These are phyloP conservation scores for Passer montanus DNA, from an alignment of 2,113 vertebrate species.

Conservation along the genomic window DNA sequence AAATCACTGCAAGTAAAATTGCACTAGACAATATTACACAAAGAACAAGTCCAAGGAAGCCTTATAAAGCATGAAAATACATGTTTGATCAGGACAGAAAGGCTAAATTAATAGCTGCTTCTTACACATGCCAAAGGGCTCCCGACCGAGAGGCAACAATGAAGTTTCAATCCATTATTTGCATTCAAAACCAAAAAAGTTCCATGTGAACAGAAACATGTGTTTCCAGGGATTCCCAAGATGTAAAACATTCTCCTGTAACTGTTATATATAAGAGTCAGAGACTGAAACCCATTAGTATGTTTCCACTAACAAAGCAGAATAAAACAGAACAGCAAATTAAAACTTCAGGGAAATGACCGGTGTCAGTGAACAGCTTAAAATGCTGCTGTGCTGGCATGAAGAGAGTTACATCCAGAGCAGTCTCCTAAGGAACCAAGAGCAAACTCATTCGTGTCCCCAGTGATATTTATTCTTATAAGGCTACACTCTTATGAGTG, in stretches of 20 bases:
- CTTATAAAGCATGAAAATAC: conserved; percentile 51
- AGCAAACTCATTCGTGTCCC: neutral
- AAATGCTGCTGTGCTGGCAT: neutral
- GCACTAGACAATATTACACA: neutral
- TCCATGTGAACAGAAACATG: conserved; percentile 42
- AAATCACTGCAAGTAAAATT: neutral
- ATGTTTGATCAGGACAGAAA: conserved; percentile 37
- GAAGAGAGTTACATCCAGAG: neutral
- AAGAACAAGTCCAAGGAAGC: neutral
- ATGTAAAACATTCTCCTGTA: conserved; percentile 48
- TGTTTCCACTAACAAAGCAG: conserved; percentile 42
- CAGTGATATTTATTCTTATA: neutral
- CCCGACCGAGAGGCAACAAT: conserved; percentile 45
- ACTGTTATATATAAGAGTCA: conserved; percentile 34
- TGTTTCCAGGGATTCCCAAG: conserved; percentile 51
- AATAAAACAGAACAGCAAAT: conserved; percentile 22
- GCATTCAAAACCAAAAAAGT: conserved; percentile 16
- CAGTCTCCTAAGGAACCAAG: neutral
- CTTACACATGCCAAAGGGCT: conserved; percentile 38
- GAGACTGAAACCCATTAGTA: conserved; percentile 33
- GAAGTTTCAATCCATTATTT: conserved; percentile 48
- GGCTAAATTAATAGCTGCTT: conserved; percentile 45
- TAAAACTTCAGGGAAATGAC: conserved; percentile 6
- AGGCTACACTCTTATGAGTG: neutral
- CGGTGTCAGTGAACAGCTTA: neutral